These are phyloP conservation scores for Lophura swinhoii DNA, from an alignment of 2,797 vertebrate species.

Conservation along the genomic window DNA sequence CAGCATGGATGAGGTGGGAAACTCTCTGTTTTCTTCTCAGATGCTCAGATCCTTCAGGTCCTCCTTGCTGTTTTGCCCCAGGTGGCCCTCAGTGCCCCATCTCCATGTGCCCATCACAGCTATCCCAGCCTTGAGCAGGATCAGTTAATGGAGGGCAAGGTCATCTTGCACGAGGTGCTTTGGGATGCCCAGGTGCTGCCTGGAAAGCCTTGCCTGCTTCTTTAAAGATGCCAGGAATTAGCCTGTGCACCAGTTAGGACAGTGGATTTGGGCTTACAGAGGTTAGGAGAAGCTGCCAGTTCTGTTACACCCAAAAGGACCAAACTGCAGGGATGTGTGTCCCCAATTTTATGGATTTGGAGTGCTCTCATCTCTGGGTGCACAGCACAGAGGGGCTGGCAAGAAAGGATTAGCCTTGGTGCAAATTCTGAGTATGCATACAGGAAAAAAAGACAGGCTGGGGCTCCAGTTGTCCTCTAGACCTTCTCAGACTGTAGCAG, in stretches of 20 bases:
- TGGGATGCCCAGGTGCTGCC: background rate
- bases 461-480: background rate
- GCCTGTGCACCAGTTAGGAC: accelerated
- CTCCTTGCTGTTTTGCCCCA: accelerated
- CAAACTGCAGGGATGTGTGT: accelerated
- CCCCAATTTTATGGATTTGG: accelerated
- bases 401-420: background rate
- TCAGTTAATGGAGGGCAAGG: accelerated
- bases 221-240: background rate
- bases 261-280: background rate
- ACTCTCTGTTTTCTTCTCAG: background rate
- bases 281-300: background rate
- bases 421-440: background rate
- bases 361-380: accelerated
- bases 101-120: accelerated
- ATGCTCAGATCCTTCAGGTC: background rate
- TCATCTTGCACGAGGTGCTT: no score
- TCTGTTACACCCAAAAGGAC: background rate
- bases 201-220: background rate
- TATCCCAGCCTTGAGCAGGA: background rate
- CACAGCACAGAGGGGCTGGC: accelerated
- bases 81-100: background rate
- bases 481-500: accelerated
- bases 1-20: background rate
- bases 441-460: background rate